phyloP scores from a whole-genome alignment of 2,797 vertebrate genomes.

The Mergus octosetaceus region DNA sequence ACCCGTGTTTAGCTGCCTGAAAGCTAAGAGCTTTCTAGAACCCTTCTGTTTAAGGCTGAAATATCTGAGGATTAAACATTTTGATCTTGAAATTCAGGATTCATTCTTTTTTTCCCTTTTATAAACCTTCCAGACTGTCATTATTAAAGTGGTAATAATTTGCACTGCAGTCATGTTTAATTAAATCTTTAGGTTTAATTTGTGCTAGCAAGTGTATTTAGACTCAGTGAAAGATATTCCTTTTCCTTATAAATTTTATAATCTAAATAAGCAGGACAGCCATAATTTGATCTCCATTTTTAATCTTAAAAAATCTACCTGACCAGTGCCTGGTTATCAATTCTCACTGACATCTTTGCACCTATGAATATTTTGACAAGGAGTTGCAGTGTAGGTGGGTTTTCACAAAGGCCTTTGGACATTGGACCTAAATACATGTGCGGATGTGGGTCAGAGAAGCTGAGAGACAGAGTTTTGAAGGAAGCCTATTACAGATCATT shows the following conservation, averaged over 20 bases:
- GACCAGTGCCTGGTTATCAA: neutral
- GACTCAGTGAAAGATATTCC: neutral
- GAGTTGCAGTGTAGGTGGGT: neutral
- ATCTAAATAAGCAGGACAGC: neutral
- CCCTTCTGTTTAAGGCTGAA: neutral
- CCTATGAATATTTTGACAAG: neutral
- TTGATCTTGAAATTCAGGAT: neutral
- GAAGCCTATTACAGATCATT: neutral
- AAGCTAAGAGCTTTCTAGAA: neutral
- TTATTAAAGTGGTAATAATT: neutral
- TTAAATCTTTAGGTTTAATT: neutral
- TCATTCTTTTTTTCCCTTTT: neutral
- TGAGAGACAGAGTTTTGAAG: neutral
- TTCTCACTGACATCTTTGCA: neutral
- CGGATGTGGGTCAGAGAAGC: neutral
- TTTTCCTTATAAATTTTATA: neutral
- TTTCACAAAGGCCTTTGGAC: neutral
- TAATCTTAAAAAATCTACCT: neutral
- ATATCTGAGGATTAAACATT: neutral
- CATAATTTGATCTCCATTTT: neutral
- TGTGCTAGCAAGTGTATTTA: neutral
- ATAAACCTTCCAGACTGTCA: neutral
- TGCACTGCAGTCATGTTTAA: neutral
- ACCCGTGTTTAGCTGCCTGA: accelerated
- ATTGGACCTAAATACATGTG: accelerated